phyloP scores from a whole-genome alignment of 2,797 vertebrate species.

The Lagocephalus sceleratus region DNA sequence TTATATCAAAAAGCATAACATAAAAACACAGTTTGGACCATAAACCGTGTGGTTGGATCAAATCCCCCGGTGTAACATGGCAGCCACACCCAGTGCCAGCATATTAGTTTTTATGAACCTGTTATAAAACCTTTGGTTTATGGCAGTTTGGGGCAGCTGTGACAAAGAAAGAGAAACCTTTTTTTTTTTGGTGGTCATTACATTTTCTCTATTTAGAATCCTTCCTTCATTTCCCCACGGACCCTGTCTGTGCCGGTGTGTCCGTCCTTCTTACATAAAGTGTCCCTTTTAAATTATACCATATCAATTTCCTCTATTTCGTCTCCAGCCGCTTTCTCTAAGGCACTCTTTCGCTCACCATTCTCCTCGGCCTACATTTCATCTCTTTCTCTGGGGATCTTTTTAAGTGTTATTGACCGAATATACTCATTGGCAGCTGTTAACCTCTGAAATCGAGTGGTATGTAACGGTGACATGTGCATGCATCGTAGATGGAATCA shows the following conservation, averaged over 20 bases:
- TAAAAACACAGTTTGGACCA: conserved; percentile 22
- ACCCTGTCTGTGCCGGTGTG: conserved; percentile 19
- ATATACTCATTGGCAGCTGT: conserved; percentile 43
- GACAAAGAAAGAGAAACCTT: conserved; percentile 39
- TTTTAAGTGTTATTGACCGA: conserved; percentile 61
- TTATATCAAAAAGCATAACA: conserved; percentile 20
- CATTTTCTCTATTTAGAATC: conserved; percentile 22
- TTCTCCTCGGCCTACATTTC: conserved; percentile 47
- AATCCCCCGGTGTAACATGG: conserved; percentile 25
- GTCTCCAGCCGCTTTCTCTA: conserved; percentile 52
- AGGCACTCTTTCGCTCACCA: conserved; percentile 28
- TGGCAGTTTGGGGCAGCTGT: conserved; percentile 20
- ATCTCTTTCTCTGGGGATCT: conserved; percentile 51
- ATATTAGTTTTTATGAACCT: conserved; percentile 30
- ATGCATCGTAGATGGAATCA: conserved; percentile 17
- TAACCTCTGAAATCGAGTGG: conserved; percentile 38
- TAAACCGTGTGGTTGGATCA: conserved; percentile 24
- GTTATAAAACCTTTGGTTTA: conserved; percentile 35
- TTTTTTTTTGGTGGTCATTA: conserved; percentile 40
- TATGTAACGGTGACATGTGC: conserved; percentile 10
- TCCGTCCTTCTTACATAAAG: conserved; percentile 53
- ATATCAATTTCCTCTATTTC: conserved; percentile 65
- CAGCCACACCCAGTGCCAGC: conserved; percentile 19
- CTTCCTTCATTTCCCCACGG: conserved; percentile 40
- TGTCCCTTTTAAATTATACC: conserved; percentile 49